These are phyloP conservation scores for Calliphora vomitoria DNA, from an alignment of 2,888 invertebrate species.

Conservation along the genomic window DNA sequence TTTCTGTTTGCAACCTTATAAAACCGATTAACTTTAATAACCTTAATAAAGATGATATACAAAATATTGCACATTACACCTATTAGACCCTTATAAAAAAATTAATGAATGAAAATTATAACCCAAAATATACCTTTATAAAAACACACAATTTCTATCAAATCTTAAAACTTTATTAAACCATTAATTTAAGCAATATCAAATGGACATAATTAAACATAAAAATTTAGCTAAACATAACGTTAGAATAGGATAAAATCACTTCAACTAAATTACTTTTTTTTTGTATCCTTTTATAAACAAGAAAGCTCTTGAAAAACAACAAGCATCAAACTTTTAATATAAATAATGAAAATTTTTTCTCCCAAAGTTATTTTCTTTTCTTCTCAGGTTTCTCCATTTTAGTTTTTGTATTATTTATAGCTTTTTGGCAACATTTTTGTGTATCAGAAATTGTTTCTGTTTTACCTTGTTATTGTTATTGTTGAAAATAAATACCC, in stretches of 20 bases:
- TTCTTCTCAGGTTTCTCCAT: not conserved
- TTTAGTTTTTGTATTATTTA: constrained; percentile 23
- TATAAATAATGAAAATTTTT: constrained; percentile 52
- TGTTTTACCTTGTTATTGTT: constrained; percentile 54
- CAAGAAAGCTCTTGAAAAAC: constrained; percentile 5
- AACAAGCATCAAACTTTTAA: constrained; percentile 22
- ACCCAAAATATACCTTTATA: too few species aligned
- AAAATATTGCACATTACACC: too few species aligned
- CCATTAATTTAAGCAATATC: not conserved
- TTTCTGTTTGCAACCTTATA: too few species aligned
- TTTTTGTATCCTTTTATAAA: not conserved
- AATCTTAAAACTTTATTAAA: not conserved
- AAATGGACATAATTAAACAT: constrained; percentile 19
- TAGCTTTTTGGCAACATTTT: constrained; percentile 46
- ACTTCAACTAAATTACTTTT: constrained; percentile 38
- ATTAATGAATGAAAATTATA: too few species aligned
- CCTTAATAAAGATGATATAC: too few species aligned
- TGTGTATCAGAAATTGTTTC: constrained; percentile 32
- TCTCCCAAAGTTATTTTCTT: not conserved
- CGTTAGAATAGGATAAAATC: not conserved
- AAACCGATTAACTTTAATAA: too few species aligned
- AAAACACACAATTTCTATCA: not conserved
- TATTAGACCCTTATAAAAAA: too few species aligned
- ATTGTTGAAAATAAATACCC: constrained; percentile 35
- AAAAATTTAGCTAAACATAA: not conserved